These are phyloP conservation scores for Poeciliopsis paucimaculata DNA, from an alignment of 2,797 vertebrate genomes.

Conservation along the genomic window DNA sequence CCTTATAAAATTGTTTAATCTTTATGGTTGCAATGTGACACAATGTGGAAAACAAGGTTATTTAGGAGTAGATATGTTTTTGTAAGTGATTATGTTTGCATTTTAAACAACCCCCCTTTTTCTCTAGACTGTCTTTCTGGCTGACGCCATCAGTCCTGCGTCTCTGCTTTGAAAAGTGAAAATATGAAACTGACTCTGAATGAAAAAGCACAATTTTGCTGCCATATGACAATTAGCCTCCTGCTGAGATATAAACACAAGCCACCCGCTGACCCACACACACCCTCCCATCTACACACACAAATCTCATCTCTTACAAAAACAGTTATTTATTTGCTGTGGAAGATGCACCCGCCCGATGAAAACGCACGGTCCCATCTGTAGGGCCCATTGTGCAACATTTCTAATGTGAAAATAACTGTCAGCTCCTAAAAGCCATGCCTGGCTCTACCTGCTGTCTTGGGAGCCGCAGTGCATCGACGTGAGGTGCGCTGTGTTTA, in stretches of 20 bases:
- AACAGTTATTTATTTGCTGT: slow-evolving; percentile 32
- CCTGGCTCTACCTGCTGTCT: slow-evolving; percentile 6
- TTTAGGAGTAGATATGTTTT: background rate
- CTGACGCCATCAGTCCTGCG: background rate
- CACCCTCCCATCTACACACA: slow-evolving; percentile 5
- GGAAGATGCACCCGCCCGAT: slow-evolving; percentile 29
- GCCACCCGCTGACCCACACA: background rate
- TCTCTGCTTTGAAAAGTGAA: slow-evolving; percentile 10
- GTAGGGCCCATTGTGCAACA: slow-evolving; percentile 26
- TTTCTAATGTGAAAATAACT: slow-evolving; percentile 10
- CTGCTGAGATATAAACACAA: slow-evolving; percentile 46
- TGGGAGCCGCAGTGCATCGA: slow-evolving; percentile 18
- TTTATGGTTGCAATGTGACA: background rate
- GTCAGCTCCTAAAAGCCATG: slow-evolving; percentile 13
- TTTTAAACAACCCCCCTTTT: background rate
- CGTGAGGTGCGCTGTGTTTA: slow-evolving; percentile 29
- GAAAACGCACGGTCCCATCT: slow-evolving; percentile 48
- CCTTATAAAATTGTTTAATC: background rate
- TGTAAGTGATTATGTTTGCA: background rate
- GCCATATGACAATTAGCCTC: slow-evolving; percentile 49
- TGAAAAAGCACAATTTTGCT: slow-evolving; percentile 26
- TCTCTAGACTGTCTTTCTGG: background rate
- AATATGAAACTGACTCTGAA: slow-evolving; percentile 21
- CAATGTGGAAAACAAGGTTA: background rate
- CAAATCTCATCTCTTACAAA: background rate